Conservation (phyloP, 2,888 invertebrate genomes). For the Electrophaes corylata region DNA sequence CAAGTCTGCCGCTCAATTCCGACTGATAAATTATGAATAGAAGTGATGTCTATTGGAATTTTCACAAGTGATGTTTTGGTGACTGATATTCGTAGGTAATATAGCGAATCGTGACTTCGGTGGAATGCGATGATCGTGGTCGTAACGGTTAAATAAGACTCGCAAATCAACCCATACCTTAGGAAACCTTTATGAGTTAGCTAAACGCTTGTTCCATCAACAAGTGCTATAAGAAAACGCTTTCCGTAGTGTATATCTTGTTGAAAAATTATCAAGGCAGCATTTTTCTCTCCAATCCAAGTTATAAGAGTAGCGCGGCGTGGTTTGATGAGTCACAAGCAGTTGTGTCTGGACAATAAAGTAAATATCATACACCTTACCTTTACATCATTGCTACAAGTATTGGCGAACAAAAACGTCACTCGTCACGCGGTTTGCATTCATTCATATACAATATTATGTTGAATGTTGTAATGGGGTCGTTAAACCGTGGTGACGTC, state of each 20-base stretch:
- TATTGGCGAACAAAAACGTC: slow-evolving; percentile 71
- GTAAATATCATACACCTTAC: slow-evolving; percentile 51
- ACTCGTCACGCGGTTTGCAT: slow-evolving; percentile 78
- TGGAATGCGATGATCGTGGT: no score
- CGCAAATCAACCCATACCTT: no score
- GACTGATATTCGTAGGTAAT: no score
- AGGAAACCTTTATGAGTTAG: no score
- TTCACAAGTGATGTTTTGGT: no score
- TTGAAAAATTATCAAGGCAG: neutral
- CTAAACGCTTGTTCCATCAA: no score
- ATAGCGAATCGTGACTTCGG: no score
- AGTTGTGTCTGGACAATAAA: slow-evolving; percentile 21
- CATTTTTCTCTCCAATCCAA: neutral
- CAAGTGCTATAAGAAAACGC: no score
- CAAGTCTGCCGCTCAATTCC: slow-evolving; percentile 4
- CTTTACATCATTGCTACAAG: slow-evolving; percentile 53
- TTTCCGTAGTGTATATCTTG: no score
- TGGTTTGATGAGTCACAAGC: slow-evolving; percentile 5
- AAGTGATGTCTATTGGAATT: neutral
- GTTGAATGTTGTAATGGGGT: slow-evolving; percentile 82
- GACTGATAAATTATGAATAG: neutral
- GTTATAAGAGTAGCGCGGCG: slow-evolving; percentile 10
- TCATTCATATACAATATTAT: slow-evolving; percentile 81
- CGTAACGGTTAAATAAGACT: no score
- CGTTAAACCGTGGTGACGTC: slow-evolving; percentile 83